Conservation (phyloP, 1,140 invertebrate species). For the Rhynchophorus ferrugineus region DNA sequence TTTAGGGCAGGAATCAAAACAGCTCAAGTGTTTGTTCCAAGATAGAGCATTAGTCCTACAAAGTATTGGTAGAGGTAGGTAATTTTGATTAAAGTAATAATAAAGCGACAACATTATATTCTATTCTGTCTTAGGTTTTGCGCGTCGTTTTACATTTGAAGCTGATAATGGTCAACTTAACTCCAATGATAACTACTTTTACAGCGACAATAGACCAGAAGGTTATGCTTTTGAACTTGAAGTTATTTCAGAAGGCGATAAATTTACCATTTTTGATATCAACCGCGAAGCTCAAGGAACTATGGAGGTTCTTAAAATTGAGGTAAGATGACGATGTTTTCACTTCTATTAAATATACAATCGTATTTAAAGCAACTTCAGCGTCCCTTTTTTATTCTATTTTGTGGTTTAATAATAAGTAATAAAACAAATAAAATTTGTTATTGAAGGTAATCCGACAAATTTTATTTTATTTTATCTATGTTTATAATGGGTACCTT, state of each 20-base stretch:
- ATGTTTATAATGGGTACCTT: too few species aligned
- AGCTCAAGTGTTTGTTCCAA: slow-evolving; percentile 47
- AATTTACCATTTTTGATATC: slow-evolving; percentile 60
- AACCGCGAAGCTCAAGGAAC: slow-evolving; percentile 55
- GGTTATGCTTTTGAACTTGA: slow-evolving; percentile 67
- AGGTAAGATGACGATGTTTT: slow-evolving; percentile 43
- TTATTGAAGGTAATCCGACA: too few species aligned
- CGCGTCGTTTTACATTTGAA: slow-evolving; percentile 65
- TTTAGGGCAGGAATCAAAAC: slow-evolving; percentile 23
- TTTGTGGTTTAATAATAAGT: too few species aligned
- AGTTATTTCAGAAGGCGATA: slow-evolving; percentile 59
- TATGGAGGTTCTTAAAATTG: slow-evolving; percentile 52
- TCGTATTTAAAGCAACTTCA: slow-evolving; percentile 14
- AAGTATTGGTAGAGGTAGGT: slow-evolving; percentile 55
- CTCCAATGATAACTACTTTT: slow-evolving; percentile 65
- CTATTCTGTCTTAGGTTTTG: slow-evolving; percentile 50
- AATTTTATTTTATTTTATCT: too few species aligned
- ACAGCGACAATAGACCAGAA: slow-evolving; percentile 64
- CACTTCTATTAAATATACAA: too few species aligned
- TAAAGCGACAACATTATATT: too few species aligned
- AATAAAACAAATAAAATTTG: too few species aligned
- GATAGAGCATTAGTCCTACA: slow-evolving; percentile 57
- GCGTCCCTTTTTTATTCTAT: slow-evolving; percentile 10
- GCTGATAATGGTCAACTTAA: slow-evolving; percentile 54
- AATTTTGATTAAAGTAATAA: background rate